phyloP scores from a whole-genome alignment of 2,113 vertebrate species.

The Myrmecobius fasciatus region DNA sequence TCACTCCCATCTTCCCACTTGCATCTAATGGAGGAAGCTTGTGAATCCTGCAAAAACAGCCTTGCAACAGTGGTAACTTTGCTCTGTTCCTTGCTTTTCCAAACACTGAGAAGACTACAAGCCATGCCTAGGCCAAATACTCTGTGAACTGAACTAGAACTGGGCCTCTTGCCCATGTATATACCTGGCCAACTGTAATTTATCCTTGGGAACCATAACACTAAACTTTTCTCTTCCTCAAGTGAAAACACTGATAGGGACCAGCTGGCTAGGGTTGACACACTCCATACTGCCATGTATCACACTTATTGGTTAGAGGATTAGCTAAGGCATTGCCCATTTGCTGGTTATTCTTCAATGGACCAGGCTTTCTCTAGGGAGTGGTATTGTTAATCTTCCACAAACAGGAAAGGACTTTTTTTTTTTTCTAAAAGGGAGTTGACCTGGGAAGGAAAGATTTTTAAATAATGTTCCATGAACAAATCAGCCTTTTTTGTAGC shows the following conservation, averaged over 20 bases:
- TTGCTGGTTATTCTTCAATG: slow-evolving; percentile 68
- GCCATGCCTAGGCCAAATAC: neutral
- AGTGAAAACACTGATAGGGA: slow-evolving; percentile 55
- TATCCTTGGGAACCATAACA: slow-evolving; percentile 49
- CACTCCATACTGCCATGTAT: neutral
- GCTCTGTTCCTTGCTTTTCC: neutral
- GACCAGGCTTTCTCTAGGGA: slow-evolving; percentile 46
- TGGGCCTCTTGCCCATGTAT: neutral
- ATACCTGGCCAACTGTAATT: slow-evolving; percentile 53
- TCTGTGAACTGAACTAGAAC: slow-evolving; percentile 37
- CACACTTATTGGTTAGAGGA: slow-evolving; percentile 6
- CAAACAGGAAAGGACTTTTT: slow-evolving; percentile 4
- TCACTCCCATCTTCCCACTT: neutral
- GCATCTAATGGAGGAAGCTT: slow-evolving; percentile 22
- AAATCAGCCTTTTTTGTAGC: slow-evolving; percentile 50
- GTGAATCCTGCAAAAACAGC: neutral
- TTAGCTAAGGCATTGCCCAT: slow-evolving; percentile 47
- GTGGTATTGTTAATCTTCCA: slow-evolving; percentile 64
- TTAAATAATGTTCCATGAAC: slow-evolving; percentile 40
- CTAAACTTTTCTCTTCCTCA: slow-evolving; percentile 57
- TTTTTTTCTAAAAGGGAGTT: slow-evolving; percentile 32
- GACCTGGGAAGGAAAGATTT: slow-evolving; percentile 52
- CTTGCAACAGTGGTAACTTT: neutral
- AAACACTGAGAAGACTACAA: neutral
- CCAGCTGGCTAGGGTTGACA: slow-evolving; percentile 65